These are phyloP conservation scores for Stichopus chloronotus DNA, from an alignment of 35 echinoderm and acorn worm species.

Conservation along the genomic window DNA sequence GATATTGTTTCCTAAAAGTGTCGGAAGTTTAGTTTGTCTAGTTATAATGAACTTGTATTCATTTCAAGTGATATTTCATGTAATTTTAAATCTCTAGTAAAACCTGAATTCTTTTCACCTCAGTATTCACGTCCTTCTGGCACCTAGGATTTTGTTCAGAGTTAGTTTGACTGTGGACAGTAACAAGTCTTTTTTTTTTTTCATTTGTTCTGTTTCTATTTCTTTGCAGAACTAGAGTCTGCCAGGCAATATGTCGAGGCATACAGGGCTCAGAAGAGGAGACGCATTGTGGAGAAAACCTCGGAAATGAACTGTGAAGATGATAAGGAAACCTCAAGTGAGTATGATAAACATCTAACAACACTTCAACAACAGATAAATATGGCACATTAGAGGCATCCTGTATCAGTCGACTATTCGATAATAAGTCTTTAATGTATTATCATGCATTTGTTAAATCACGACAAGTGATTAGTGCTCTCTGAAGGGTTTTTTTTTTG, in stretches of 20 bases:
- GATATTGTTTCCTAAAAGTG: no score
- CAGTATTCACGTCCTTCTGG: no score
- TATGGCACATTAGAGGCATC: background rate
- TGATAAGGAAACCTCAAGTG: conserved; percentile 19
- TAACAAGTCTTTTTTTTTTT: background rate
- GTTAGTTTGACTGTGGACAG: no score
- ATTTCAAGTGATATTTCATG: no score
- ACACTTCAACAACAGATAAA: background rate
- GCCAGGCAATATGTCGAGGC: conserved; percentile 47
- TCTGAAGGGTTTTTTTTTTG: no score
- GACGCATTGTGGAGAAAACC: conserved; percentile 18
- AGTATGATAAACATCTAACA: background rate
- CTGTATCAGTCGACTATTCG: background rate
- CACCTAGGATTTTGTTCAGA: no score
- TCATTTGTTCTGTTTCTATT: background rate
- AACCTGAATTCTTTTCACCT: no score
- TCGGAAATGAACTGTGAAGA: conserved; percentile 6
- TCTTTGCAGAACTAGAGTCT: conserved; percentile 17
- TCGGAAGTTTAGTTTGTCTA: no score
- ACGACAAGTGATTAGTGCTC: background rate
- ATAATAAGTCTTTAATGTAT: background rate
- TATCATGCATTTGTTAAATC: background rate
- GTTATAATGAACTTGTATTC: no score
- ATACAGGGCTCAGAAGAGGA: conserved; percentile 48
- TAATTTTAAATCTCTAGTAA: no score